A percentile compares a stretch with the other conserved stretches of the same genome.
Evolutionary conservation across 2,113 vertebrate genomes (phyloP).

Genomic region (Pseudolaguvia tuberculata): DNA sequence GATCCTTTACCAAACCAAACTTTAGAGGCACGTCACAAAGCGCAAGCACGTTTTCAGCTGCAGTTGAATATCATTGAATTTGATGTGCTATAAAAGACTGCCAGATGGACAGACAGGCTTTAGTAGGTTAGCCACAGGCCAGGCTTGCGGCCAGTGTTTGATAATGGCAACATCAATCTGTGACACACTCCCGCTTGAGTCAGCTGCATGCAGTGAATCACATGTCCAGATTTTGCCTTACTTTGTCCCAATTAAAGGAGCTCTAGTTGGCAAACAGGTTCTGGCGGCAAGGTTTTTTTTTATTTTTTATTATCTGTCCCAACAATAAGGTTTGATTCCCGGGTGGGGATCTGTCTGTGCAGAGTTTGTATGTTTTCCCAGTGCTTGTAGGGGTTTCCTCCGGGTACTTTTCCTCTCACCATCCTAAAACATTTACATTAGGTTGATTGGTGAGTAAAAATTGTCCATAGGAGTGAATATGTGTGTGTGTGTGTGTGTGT

Average conservation of each 20-base stretch:
- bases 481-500: no score
- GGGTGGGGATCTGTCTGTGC: no score
- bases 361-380: no score
- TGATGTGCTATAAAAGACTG: not conserved
- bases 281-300: not conserved
- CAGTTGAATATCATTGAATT: not conserved
- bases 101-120: conserved; percentile 17
- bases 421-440: no score
- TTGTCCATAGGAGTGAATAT: no score
- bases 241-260: conserved; percentile 55
- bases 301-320: no score
- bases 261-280: conserved; percentile 41
- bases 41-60: conserved; percentile 7
- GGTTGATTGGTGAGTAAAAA: no score
- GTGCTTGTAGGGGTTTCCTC: no score
- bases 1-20: conserved; percentile 33
- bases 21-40: conserved; percentile 19
- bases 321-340: no score
- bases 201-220: conserved; percentile 54
- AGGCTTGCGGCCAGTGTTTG: conserved; percentile 47
- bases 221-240: conserved; percentile 24
- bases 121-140: conserved; percentile 22
- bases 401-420: no score
- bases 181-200: conserved; percentile 61
- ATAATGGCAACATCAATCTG: conserved; percentile 62